Evolutionary conservation across 2,113 vertebrate genomes (phyloP).

Genomic region (Brienomyrus brachyistius): DNA sequence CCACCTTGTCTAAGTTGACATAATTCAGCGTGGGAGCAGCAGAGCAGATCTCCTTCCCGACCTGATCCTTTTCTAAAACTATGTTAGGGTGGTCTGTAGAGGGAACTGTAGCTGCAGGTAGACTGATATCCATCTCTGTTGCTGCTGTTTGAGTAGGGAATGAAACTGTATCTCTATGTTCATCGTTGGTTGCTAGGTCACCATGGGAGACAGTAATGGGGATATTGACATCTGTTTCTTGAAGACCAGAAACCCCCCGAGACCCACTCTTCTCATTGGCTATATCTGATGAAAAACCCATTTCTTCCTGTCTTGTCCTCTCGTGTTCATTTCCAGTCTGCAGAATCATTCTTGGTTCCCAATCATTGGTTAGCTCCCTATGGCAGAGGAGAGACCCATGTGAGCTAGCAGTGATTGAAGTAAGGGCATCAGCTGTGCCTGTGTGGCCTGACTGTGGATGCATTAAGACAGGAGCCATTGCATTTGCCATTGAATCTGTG

Average conservation of each 20-base stretch:
- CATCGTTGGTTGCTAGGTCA: neutral
- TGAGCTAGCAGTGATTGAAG: constrained; percentile 36
- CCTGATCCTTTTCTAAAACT: neutral
- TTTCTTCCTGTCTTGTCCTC: neutral
- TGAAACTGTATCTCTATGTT: neutral
- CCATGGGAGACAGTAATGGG: neutral
- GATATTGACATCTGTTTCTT: neutral
- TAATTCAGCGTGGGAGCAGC: neutral
- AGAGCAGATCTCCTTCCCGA: neutral
- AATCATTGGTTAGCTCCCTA: constrained; percentile 45
- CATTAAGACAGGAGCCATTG: neutral
- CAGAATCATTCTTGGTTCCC: constrained; percentile 22
- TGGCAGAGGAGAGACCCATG: constrained; percentile 57
- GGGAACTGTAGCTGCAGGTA: neutral
- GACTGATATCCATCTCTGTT: neutral
- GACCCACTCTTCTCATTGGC: neutral
- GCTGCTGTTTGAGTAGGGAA: neutral
- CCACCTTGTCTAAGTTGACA: neutral
- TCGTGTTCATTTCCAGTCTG: neutral
- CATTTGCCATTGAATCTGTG: neutral
- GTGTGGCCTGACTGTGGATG: neutral
- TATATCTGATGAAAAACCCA: neutral
- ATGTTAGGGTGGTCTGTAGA: neutral
- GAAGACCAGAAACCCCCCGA: neutral
- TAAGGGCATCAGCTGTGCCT: constrained; percentile 29